phyloP scores from a whole-genome alignment of 2,797 vertebrate genomes.

The Pipistrellus kuhlii region DNA sequence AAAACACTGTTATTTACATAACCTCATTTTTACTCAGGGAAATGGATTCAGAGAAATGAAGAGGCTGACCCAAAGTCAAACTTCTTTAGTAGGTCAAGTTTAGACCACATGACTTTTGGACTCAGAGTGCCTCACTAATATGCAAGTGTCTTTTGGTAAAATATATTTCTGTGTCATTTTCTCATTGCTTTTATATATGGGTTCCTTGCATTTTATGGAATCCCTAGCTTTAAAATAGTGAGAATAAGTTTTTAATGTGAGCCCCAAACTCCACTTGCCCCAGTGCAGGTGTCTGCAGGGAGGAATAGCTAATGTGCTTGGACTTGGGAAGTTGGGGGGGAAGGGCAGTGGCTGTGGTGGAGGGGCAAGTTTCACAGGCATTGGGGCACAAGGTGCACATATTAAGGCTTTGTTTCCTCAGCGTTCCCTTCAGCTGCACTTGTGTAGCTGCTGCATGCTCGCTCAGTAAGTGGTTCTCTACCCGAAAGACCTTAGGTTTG shows the following conservation, averaged over 20 bases:
- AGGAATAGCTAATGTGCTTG: too few relatives aligned
- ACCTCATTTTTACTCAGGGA: background rate
- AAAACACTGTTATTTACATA: background rate
- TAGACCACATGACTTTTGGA: background rate
- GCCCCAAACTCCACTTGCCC: background rate
- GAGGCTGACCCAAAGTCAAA: background rate
- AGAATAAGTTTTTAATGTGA: background rate
- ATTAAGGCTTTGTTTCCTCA: background rate
- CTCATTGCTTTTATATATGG: background rate
- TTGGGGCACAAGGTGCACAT: background rate
- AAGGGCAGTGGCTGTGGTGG: background rate
- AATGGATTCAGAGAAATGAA: background rate
- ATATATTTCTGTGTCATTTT: background rate
- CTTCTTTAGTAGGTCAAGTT: background rate
- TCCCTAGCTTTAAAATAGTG: background rate
- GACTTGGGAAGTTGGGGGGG: background rate
- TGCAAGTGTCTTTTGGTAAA: background rate
- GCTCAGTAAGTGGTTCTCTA: background rate
- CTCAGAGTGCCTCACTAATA: background rate
- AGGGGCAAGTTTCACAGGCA: background rate
- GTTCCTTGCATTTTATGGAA: background rate
- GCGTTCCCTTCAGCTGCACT: rapidly evolving
- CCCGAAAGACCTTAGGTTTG: background rate
- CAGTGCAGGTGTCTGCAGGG: background rate
- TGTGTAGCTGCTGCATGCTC: background rate